These are phyloP conservation scores for Paracentrotus lividus DNA, from an alignment of 53 echinoderm and acorn worm genomes.

Conservation along the genomic window DNA sequence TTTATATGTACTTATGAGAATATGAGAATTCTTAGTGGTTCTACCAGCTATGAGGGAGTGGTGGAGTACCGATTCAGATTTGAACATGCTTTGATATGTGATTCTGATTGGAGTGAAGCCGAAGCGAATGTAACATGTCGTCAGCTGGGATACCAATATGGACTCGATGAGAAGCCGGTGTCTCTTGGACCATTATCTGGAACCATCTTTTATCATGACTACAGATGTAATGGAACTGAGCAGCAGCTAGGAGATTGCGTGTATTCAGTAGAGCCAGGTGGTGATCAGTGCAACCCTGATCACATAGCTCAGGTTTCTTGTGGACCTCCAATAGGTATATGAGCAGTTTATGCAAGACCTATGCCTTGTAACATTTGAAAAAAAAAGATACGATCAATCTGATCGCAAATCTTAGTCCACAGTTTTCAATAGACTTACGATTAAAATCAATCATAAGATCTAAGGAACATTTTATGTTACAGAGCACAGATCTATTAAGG, in stretches of 20 bases:
- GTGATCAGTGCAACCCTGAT: background rate
- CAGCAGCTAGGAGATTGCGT: constrained; percentile 30
- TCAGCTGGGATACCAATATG: constrained; percentile 55
- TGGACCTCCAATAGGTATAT: constrained; percentile 59
- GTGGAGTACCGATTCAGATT: constrained; percentile 26
- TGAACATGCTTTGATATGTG: constrained; percentile 41
- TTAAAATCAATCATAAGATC: no score
- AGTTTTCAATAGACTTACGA: no score
- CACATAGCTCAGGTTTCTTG: constrained; percentile 56
- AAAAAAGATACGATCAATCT: no score
- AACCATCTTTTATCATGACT: constrained; percentile 41
- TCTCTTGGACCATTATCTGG: constrained; percentile 11
- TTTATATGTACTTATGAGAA: no score
- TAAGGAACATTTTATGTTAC: no score
- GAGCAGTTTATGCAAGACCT: no score
- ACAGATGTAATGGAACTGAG: constrained; percentile 40
- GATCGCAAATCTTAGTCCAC: no score
- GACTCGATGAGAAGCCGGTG: constrained; percentile 18
- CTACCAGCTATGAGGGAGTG: constrained; percentile 38
- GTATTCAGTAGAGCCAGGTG: background rate
- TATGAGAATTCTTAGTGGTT: constrained; percentile 46
- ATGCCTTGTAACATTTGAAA: no score
- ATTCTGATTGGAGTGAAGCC: constrained; percentile 44
- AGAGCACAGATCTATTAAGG: no score
- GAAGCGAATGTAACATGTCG: constrained; percentile 51